These are phyloP conservation scores for Standfussiana lucernea DNA, from an alignment of 2,888 invertebrate genomes.

Conservation along the genomic window DNA sequence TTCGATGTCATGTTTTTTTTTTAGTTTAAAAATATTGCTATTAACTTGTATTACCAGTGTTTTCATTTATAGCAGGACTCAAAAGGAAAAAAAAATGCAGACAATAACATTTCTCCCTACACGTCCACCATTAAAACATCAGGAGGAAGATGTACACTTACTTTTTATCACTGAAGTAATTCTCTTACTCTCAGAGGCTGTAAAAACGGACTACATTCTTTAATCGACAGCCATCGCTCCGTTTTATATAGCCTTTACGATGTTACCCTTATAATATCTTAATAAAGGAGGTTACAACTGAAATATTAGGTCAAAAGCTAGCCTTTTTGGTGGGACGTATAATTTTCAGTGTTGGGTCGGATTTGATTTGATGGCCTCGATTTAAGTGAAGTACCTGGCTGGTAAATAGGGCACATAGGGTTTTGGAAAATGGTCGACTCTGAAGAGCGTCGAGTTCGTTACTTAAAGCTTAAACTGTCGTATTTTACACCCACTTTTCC, in stretches of 20 bases:
- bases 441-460: neutral
- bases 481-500: no score
- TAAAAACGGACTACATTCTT: slow-evolving; percentile 60
- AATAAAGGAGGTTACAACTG: slow-evolving; percentile 51
- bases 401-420: no score
- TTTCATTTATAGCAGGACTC: neutral
- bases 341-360: slow-evolving; percentile 7
- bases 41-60: no score
- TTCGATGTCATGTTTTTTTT: no score
- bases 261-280: slow-evolving; percentile 65
- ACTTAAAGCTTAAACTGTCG: neutral
- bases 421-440: neutral
- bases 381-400: neutral
- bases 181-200: slow-evolving; percentile 30
- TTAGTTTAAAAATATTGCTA: no score
- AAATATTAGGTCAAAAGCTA: slow-evolving; percentile 34
- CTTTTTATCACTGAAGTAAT: slow-evolving; percentile 61
- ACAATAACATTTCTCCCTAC: neutral
- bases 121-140: slow-evolving; percentile 21
- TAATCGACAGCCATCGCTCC: slow-evolving; percentile 57
- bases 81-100: neutral
- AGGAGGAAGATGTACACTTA: slow-evolving; percentile 39
- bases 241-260: slow-evolving; percentile 63
- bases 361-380: slow-evolving; percentile 25
- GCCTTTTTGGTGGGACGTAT: slow-evolving; percentile 15